Conservation (phyloP, 2,797 vertebrate species). For the Threskiornis aethiopicus region DNA sequence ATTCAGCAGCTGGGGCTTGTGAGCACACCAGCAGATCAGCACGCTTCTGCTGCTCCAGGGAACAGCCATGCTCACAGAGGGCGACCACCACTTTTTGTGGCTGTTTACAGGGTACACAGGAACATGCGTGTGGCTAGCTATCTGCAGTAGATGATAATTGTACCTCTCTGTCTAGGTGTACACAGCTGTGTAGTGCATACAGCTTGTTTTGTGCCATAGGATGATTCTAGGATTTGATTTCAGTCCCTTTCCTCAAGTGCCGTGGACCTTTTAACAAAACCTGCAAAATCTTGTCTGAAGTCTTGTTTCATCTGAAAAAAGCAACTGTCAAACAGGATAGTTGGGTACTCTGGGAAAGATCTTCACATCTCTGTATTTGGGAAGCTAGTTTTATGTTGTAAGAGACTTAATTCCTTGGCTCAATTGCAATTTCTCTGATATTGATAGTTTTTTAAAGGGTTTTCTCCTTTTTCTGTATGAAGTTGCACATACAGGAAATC, state of each 20-base stretch:
- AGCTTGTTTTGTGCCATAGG: neutral
- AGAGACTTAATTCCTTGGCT: neutral
- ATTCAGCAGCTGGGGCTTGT: neutral
- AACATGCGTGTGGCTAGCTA: neutral
- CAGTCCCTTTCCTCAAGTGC: neutral
- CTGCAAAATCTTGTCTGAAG: neutral
- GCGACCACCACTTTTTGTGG: neutral
- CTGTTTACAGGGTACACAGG: neutral
- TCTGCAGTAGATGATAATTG: neutral
- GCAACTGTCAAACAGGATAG: neutral
- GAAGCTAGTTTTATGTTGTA: neutral
- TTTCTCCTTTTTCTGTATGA: neutral
- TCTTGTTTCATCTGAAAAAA: neutral
- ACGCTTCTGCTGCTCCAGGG: neutral
- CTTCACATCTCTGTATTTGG: neutral
- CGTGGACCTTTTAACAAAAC: neutral
- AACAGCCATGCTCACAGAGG: accelerated
- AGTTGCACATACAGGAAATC: neutral
- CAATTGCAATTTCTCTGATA: neutral
- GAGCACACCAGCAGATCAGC: neutral
- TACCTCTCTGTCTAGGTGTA: neutral
- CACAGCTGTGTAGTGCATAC: neutral
- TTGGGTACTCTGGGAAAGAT: neutral
- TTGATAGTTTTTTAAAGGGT: neutral
- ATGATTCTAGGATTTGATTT: neutral